A percentile compares a stretch with the other conserved stretches of the same genome.
These are phyloP conservation scores for Chrysolina haemoptera DNA, from an alignment of 2,888 invertebrate genomes.

Conservation along the genomic window DNA sequence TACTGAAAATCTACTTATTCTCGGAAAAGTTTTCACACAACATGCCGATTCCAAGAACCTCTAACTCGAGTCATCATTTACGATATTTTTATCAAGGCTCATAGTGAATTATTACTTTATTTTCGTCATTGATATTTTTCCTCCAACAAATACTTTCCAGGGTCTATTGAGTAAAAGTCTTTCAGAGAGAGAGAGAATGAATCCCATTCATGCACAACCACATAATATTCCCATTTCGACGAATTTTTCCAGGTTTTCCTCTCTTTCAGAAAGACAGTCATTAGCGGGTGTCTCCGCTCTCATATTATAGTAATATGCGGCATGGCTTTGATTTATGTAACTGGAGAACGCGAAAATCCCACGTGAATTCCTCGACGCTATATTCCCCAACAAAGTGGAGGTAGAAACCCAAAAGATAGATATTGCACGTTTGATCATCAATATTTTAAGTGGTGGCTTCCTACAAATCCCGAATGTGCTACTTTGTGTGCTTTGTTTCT, in stretches of 20 bases:
- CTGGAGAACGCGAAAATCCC: conserved; percentile 43
- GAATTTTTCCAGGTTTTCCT: neutral
- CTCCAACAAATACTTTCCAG: neutral
- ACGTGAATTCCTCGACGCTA: conserved; percentile 47
- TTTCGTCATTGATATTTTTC: too few species aligned
- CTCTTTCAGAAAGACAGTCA: conserved; percentile 17
- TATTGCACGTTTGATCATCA: conserved; percentile 36
- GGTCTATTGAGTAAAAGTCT: neutral
- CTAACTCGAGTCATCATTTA: too few species aligned
- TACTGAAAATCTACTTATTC: neutral
- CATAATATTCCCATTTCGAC: neutral
- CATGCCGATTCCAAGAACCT: too few species aligned
- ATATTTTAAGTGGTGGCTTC: conserved; percentile 50
- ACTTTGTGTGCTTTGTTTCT: conserved; percentile 25
- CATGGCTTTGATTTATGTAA: conserved; percentile 52
- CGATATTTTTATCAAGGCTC: too few species aligned
- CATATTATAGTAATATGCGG: conserved; percentile 48
- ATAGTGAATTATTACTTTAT: too few species aligned
- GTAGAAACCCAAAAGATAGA: conserved; percentile 43
- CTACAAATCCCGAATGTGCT: neutral
- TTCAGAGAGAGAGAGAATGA: neutral
- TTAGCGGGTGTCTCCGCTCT: conserved; percentile 40
- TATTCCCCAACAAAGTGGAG: conserved; percentile 54
- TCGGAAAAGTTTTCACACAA: neutral
- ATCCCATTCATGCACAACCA: neutral